These are phyloP conservation scores for Drosophila mimica DNA, from an alignment of 2,888 invertebrate species.

Conservation along the genomic window DNA sequence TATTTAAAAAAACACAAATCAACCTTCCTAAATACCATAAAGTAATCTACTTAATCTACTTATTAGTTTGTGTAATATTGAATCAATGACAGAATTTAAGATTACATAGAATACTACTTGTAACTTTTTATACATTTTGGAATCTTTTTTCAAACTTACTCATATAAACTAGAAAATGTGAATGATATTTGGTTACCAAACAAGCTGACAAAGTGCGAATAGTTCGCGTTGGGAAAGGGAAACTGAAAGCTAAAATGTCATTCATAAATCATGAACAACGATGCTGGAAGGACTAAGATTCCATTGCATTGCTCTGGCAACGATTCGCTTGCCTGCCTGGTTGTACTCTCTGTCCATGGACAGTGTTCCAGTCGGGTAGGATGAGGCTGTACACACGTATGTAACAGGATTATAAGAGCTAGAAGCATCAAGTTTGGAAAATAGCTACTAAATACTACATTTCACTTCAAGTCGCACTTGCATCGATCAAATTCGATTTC, in stretches of 20 bases:
- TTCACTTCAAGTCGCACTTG: neutral
- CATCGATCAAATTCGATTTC: neutral
- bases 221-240: conserved; percentile 4
- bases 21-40: neutral
- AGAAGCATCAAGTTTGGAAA: neutral
- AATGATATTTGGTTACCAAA: conserved; percentile 3
- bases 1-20: neutral
- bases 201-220: neutral
- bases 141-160: neutral
- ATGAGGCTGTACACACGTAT: neutral
- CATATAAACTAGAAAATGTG: neutral
- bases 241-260: conserved; percentile 73
- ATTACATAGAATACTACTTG: neutral
- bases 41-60: neutral
- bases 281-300: conserved; percentile 60
- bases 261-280: conserved; percentile 81
- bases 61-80: neutral
- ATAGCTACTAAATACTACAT: neutral
- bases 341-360: neutral
- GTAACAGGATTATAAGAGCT: neutral
- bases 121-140: neutral
- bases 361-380: neutral
- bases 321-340: neutral
- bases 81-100: neutral
- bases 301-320: conserved; percentile 32